A percentile compares a stretch with the other conserved stretches of the same genome.
These are phyloP conservation scores for Drosophila arawakana DNA, from an alignment of 1,140 invertebrate genomes.

Conservation along the genomic window DNA sequence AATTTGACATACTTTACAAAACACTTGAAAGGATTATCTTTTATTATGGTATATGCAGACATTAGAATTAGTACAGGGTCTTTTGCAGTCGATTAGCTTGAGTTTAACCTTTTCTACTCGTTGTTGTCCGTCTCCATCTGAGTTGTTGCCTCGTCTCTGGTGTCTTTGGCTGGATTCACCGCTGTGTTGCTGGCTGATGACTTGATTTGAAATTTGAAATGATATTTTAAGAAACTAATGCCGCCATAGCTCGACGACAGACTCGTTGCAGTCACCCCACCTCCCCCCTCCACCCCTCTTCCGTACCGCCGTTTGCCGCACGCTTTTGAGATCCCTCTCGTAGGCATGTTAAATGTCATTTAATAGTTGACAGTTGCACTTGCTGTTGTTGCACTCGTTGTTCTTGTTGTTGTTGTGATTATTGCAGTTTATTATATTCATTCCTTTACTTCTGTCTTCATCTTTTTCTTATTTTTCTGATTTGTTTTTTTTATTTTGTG, in stretches of 20 bases:
- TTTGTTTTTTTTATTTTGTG: constrained; percentile 14
- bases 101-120: too few species aligned
- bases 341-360: constrained; percentile 82
- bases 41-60: too few species aligned
- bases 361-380: constrained; percentile 82
- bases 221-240: constrained; percentile 81
- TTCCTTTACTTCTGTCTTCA: constrained; percentile 19
- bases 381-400: constrained; percentile 54
- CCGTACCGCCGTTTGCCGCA: not conserved
- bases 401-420: constrained; percentile 66
- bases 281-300: constrained; percentile 8
- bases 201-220: constrained; percentile 81
- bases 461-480: not conserved
- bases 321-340: constrained; percentile 35
- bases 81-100: too few species aligned
- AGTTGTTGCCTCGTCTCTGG: constrained; percentile 13
- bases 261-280: constrained; percentile 2
- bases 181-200: constrained; percentile 53
- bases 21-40: too few species aligned
- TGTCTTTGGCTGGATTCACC: constrained; percentile 41
- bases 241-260: constrained; percentile 44
- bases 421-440: constrained; percentile 70
- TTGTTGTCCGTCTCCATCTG: constrained; percentile 10
- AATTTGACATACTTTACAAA: too few species aligned
- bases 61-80: too few species aligned